Evolutionary conservation across 2,888 invertebrate genomes (phyloP).

Genomic region (Ecliptopera silaceata): DNA sequence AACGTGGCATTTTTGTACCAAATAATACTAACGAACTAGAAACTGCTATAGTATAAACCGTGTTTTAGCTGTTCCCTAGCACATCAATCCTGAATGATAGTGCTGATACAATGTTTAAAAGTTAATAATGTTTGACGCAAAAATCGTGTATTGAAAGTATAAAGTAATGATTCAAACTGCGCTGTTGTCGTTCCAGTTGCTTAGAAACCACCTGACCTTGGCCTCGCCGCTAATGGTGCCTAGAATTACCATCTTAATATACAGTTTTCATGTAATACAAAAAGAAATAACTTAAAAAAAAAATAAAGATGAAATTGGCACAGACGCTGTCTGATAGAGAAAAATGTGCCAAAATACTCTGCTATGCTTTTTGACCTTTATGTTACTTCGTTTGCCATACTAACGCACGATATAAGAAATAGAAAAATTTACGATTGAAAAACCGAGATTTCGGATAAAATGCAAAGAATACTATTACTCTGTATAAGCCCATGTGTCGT

Average conservation of each 20-base stretch:
- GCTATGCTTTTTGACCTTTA: neutral
- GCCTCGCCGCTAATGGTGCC: constrained; percentile 40
- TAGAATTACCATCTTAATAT: constrained; percentile 20
- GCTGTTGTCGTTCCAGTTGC: constrained; percentile 51
- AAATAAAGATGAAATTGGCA: constrained; percentile 7
- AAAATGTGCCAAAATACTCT: constrained; percentile 6
- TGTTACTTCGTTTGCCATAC: neutral
- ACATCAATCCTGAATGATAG: constrained; percentile 22
- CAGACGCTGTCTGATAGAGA: neutral
- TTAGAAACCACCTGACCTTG: constrained; percentile 41
- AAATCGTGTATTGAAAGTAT: constrained; percentile 40
- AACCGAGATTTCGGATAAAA: too few species aligned
- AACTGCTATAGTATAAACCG: neutral
- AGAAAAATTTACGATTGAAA: too few species aligned
- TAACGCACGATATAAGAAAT: neutral
- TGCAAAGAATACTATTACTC: too few species aligned
- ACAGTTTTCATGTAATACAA: constrained; percentile 1
- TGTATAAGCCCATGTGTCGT: too few species aligned
- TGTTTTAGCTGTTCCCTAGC: constrained; percentile 3
- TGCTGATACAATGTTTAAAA: constrained; percentile 21
- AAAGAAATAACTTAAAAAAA: constrained; percentile 2
- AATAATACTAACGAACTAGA: too few species aligned
- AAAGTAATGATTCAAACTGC: constrained; percentile 28
- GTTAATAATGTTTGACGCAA: constrained; percentile 37
- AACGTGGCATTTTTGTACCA: neutral